Evolutionary conservation across 2,888 invertebrate species (phyloP), one percentile per base, ranked within the genome.

Genomic region (Dynastes hyllus): DNA sequence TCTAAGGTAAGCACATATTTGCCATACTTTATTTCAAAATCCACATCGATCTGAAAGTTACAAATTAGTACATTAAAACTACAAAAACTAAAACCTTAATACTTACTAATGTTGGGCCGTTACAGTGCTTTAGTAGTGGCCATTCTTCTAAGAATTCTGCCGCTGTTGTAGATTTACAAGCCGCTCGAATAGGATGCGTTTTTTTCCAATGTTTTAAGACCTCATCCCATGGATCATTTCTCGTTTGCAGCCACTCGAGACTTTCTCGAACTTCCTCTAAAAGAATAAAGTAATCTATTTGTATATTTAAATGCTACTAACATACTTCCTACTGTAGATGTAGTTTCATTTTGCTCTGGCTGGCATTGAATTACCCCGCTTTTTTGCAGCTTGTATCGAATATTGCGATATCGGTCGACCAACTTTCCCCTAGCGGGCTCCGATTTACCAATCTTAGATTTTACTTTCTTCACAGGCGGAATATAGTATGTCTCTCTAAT

Each of bases 151-250:
- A 37, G 5, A 37, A 5, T 5, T 37, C 32, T 37, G 53, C 9
- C 3, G 16, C 53, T 53, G 53, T 8, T 13, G 13, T 9, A 8
- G 13, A 53, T 53, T 53, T 16, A 53, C 53, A 8, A 53, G 53
- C 53, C 8, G 16, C 53, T 1, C 13, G 53, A 53, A 53, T 53
- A 53, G 53, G n/a, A 13, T 53, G 53, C 16, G 53, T 53, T 53
- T 16, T 53, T 16, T 53, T 53, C 53, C 53, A 53, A n/a, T 53
- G 53, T 4, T 53, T 53, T 53, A 53, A 53, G 53, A 53, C 53
- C 53, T 53, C 53, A 13, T 53, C 53, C 53, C 53, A 53, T 53
- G 53, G 53, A 53, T 13, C 53, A 53, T 53, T 53, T 53, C 53
- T 53, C 0, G 53, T 53, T 53, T 53, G 53, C 16, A 37, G 53